Percentiles rank a stretch among this genome's conserved stretches.
phyloP scores from a whole-genome alignment of 2,888 invertebrate species.

The Abrostola triplasia region DNA sequence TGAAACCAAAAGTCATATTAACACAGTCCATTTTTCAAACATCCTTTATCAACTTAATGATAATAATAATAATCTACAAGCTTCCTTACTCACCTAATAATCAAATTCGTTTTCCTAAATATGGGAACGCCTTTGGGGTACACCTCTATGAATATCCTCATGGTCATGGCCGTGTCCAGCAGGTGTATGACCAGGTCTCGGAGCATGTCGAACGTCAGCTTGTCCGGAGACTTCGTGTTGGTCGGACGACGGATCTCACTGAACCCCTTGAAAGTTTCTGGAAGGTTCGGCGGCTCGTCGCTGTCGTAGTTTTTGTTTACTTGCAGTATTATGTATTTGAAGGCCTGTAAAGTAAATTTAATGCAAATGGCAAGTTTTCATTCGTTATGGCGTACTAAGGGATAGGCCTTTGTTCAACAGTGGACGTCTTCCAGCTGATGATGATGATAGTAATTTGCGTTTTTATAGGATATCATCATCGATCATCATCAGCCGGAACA shows the following conservation, averaged over 20 bases:
- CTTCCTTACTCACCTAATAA: slow-evolving; percentile 81
- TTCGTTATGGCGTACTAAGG: too few species aligned
- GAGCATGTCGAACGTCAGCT: slow-evolving; percentile 83
- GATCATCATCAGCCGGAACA: too few species aligned
- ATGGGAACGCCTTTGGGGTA: slow-evolving; percentile 87
- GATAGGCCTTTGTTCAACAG: too few species aligned
- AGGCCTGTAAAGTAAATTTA: too few species aligned
- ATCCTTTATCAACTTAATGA: too few species aligned
- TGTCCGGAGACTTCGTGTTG: slow-evolving; percentile 65
- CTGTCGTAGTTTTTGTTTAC: slow-evolving; percentile 84
- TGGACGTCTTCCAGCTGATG: too few species aligned
- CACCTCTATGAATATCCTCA: slow-evolving; percentile 91
- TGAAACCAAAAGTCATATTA: too few species aligned
- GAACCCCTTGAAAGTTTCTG: slow-evolving; percentile 84
- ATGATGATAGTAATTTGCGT: too few species aligned
- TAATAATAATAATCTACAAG: background rate
- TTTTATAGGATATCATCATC: too few species aligned
- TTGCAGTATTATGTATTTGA: slow-evolving; percentile 85
- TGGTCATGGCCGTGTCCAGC: slow-evolving; percentile 91
- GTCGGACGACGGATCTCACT: slow-evolving; percentile 76
- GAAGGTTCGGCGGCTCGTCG: slow-evolving; percentile 80
- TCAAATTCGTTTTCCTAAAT: slow-evolving; percentile 89
- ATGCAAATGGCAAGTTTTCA: too few species aligned
- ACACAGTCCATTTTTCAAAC: too few species aligned
- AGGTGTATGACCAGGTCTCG: slow-evolving; percentile 91